A percentile compares a stretch with the other conserved stretches of the same genome.
These are phyloP conservation scores for Pandemis heparana DNA, from an alignment of 2,888 invertebrate species.

Conservation along the genomic window DNA sequence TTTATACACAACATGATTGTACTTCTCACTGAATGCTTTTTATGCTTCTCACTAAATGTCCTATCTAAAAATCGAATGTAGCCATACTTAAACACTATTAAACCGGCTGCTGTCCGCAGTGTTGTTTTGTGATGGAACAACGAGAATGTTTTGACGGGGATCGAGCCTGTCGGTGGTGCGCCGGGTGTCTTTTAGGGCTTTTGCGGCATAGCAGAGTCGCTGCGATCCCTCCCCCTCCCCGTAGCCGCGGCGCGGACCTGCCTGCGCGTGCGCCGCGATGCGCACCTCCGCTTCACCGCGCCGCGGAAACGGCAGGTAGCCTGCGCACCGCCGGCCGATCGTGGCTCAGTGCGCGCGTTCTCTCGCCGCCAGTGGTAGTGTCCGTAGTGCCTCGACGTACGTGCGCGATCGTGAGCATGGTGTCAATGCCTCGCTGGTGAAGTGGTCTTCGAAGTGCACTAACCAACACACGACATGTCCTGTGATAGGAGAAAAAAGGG, in stretches of 20 bases:
- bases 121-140: slow-evolving; percentile 45
- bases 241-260: slow-evolving; percentile 61
- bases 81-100: slow-evolving; percentile 25
- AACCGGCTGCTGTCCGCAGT: slow-evolving; percentile 40
- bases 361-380: slow-evolving; percentile 84
- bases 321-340: slow-evolving; percentile 65
- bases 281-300: slow-evolving; percentile 80
- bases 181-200: slow-evolving; percentile 50
- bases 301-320: slow-evolving; percentile 80
- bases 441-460: slow-evolving; percentile 75
- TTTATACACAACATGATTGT: background rate
- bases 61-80: background rate
- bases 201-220: slow-evolving; percentile 55
- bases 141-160: slow-evolving; percentile 63
- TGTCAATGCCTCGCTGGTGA: slow-evolving; percentile 74
- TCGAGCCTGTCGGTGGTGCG: slow-evolving; percentile 42
- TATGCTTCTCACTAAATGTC: background rate
- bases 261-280: slow-evolving; percentile 80
- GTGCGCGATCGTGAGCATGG: slow-evolving; percentile 74
- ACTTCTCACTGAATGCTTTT: background rate
- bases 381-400: slow-evolving; percentile 77
- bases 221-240: slow-evolving; percentile 52
- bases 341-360: slow-evolving; percentile 82
- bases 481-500: slow-evolving; percentile 83
- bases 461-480: slow-evolving; percentile 79